A percentile compares a stretch with the other conserved stretches of the same genome.
Evolutionary conservation across 64 coral and sea anemone genomes (phyloP).

Genomic region (Stylophora pistillata): DNA sequence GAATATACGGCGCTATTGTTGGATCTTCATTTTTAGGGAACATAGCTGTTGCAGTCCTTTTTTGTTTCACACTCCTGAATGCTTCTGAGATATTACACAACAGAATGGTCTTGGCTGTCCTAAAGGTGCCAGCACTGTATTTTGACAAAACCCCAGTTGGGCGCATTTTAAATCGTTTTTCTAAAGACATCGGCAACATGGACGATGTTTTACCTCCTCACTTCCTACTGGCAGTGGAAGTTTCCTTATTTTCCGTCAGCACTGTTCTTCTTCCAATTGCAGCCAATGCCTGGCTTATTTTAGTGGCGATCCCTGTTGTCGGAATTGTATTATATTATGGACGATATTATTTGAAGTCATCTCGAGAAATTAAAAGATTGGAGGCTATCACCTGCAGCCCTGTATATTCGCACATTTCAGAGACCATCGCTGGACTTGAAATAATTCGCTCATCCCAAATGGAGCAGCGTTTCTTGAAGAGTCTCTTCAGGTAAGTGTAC

Average conservation of each 20-base stretch:
- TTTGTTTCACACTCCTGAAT: background rate
- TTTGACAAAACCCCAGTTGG: constrained; percentile 24
- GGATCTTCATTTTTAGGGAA: background rate
- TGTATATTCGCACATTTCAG: constrained; percentile 42
- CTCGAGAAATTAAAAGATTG: constrained; percentile 30
- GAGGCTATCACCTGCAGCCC: constrained; percentile 43
- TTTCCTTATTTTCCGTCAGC: background rate
- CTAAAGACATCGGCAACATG: background rate
- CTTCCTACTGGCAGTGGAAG: background rate
- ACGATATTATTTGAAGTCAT: constrained; percentile 21
- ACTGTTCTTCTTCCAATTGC: background rate
- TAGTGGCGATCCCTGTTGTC: constrained; percentile 9
- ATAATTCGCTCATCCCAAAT: constrained; percentile 31
- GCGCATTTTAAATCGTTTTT: constrained; percentile 17
- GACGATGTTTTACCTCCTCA: constrained; percentile 2
- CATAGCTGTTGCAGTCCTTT: background rate
- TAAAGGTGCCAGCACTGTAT: background rate
- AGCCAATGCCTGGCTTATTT: constrained; percentile 32
- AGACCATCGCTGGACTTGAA: constrained; percentile 30
- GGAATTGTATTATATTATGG: background rate
- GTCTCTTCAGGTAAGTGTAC: no score
- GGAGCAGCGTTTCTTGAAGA: background rate
- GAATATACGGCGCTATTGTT: background rate
- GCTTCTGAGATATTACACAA: constrained; percentile 6
- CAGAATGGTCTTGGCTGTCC: background rate